Conservation (phyloP, 2,888 invertebrate species). For the Temnothorax rugatulus region DNA sequence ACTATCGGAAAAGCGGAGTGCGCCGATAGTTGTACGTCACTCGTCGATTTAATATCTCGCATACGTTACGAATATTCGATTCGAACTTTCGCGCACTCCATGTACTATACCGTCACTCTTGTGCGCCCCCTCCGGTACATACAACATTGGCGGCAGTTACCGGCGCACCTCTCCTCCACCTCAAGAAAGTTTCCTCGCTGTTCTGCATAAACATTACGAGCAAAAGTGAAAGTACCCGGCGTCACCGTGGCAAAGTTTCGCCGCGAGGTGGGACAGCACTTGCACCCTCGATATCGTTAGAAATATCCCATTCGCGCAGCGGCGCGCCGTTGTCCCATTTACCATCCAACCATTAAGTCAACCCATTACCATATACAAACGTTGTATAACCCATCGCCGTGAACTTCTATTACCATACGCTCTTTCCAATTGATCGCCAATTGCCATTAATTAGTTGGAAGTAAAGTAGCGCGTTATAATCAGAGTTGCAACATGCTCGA, state of each 20-base stretch:
- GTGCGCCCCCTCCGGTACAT: conserved; percentile 50
- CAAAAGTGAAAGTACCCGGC: conserved; percentile 84
- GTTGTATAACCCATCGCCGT: conserved; percentile 38
- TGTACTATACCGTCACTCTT: conserved; percentile 51
- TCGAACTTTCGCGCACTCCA: conserved; percentile 69
- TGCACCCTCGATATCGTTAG: conserved; percentile 71
- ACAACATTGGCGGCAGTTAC: conserved; percentile 69
- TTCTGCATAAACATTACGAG: conserved; percentile 85
- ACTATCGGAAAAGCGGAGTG: conserved; percentile 49
- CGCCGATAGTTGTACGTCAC: conserved; percentile 51
- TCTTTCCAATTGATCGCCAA: conserved; percentile 53
- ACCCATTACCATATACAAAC: conserved; percentile 56
- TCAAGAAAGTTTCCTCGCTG: conserved; percentile 83
- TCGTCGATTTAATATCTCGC: conserved; percentile 75
- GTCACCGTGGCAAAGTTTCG: conserved; percentile 76
- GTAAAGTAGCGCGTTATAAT: not conserved
- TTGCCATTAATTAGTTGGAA: conserved; percentile 34
- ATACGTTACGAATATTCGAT: conserved; percentile 70
- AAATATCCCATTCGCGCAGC: conserved; percentile 56
- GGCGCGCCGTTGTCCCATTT: conserved; percentile 52
- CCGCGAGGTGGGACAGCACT: conserved; percentile 73
- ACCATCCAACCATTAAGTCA: conserved; percentile 54
- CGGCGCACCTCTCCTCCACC: conserved; percentile 72
- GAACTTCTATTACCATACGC: conserved; percentile 50
- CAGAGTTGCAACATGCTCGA: not conserved